phyloP scores from a whole-genome alignment of 2,797 vertebrate genomes.

The Dipus sagitta region DNA sequence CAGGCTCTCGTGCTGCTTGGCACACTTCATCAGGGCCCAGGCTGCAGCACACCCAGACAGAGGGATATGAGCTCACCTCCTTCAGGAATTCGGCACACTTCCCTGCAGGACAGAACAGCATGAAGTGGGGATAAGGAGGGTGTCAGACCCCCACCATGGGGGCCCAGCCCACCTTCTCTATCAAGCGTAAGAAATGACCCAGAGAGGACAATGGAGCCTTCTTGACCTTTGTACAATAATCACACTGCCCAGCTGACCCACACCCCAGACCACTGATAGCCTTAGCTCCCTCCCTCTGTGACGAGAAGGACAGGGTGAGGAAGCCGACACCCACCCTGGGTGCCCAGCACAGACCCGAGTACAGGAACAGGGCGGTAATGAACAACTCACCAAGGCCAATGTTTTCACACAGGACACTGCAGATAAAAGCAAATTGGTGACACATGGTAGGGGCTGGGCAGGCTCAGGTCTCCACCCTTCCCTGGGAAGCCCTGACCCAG shows the following conservation, averaged over 20 bases:
- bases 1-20: no score
- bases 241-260: background rate
- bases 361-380: rapidly evolving
- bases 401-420: background rate
- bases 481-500: background rate
- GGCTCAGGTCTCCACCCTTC: background rate
- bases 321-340: no score
- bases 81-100: background rate
- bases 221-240: background rate
- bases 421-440: background rate
- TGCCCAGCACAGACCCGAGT: background rate
- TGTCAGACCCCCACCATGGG: background rate
- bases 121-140: background rate
- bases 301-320: background rate
- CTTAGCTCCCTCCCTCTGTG: background rate
- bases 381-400: background rate
- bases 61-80: background rate
- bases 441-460: no score
- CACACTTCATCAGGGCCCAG: background rate
- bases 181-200: background rate
- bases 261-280: background rate
- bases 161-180: background rate
- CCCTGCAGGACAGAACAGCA: rapidly evolving
- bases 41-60: background rate
- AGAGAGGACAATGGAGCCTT: background rate